Evolutionary conservation across 2,113 vertebrate genomes (phyloP).

Genomic region (Gyps fulvus): DNA sequence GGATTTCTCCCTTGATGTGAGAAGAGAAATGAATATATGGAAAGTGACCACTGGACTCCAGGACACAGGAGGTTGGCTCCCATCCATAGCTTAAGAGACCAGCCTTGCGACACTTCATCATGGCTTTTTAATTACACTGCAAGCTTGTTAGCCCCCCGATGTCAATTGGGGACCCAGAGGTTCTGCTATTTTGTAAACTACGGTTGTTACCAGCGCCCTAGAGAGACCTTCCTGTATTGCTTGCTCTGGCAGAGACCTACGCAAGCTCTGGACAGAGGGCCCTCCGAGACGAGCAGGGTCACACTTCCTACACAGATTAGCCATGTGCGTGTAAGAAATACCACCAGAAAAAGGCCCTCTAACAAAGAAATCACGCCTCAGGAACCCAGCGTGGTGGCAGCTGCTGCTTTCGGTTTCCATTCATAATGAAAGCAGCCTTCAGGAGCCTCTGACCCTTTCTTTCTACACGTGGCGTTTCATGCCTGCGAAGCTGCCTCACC

Average conservation of each 20-base stretch:
- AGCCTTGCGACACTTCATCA: not conserved
- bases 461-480: not conserved
- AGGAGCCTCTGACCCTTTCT: not conserved
- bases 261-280: no score
- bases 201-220: not conserved
- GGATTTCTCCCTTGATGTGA: not conserved
- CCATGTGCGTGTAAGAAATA: accelerated
- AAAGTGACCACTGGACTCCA: not conserved
- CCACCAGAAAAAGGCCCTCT: not conserved
- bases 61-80: not conserved
- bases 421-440: not conserved
- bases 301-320: not conserved
- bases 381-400: not conserved
- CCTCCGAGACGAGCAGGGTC: not conserved
- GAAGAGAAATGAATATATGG: not conserved
- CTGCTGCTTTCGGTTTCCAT: constrained; percentile 6
- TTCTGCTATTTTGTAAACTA: not conserved
- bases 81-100: not conserved
- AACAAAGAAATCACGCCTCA: not conserved
- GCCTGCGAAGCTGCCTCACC: not conserved
- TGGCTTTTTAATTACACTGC: not conserved
- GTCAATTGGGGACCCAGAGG: not conserved
- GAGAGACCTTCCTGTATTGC: not conserved
- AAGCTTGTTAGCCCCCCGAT: not conserved
- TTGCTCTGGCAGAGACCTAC: not conserved